Base-by-base conservation (phyloP, 2,797 vertebrate genomes). In the Chrysocyon brachyurus region DNA sequence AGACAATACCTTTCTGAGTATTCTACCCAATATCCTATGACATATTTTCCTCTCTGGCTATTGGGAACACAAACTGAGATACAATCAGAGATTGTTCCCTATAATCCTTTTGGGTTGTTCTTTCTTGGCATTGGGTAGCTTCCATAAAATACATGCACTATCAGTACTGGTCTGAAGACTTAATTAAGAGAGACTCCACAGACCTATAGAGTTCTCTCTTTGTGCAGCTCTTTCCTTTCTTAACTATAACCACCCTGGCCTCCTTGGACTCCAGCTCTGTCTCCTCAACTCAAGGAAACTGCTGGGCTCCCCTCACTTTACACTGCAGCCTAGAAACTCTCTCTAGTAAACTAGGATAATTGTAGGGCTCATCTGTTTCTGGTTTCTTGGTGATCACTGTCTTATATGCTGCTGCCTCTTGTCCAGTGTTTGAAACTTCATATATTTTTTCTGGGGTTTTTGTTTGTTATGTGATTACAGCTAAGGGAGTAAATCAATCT, bases 401-500 rank as follows among this genome's bases (percentile, higher is more conserved):
- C 87, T 49, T 94, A 6, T 8, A 46, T 46, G 40, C 40, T 73
- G 63, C 36, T 78, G 87, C 16, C 87, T 88, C 12, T 56, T 94
- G 63, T 40, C 78, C 70, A 75, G 21, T 57, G 19, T 72, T 81
- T 91, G 52, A 91, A 93, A 87, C 46, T 93, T 96, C 82, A 46
- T 56, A 12, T 85, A 56, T 73, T 87, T 78, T 86, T 95, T 49
- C 68, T 91, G 40, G 31, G 52, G 2, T 24, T 89, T 95, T 78
- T 94, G 70, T 72, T 85, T 81, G 9, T 83, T 86, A 56, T 72
- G 33, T 61, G 72, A 93, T 61, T 87, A 87, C 26, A 90, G 70
- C n/a, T 49, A 87, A 63, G 10, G 93, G 14, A 78, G 66, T 68
- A 94, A 91, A 94, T 86, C 33, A 92, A 85, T 81, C 68, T 94